Conservation (phyloP, 2,888 invertebrate species). For the Campoplex capitator region DNA sequence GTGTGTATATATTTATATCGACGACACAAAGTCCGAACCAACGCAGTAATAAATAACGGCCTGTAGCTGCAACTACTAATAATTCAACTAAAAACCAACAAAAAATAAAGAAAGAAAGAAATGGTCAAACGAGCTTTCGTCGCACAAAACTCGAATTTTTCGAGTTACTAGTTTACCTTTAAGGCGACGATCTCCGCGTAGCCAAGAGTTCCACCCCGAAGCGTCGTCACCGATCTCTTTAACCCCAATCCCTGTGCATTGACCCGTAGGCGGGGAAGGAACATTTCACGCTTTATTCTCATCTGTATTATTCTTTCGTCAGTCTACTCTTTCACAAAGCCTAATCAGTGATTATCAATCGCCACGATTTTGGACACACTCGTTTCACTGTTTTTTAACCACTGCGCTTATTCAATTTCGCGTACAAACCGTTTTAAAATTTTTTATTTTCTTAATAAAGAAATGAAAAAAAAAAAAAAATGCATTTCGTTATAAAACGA, state of each 20-base stretch:
- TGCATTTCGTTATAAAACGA: not conserved
- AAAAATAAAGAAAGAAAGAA: conserved; percentile 24
- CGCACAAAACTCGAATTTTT: conserved; percentile 7
- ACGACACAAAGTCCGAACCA: conserved; percentile 58
- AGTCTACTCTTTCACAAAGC: conserved; percentile 23
- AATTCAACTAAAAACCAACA: conserved; percentile 59
- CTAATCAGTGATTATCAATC: conserved; percentile 6
- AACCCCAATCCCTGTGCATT: conserved; percentile 89
- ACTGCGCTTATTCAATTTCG: not conserved
- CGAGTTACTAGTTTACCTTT: conserved; percentile 89
- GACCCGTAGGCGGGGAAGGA: conserved; percentile 83
- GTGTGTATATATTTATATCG: conserved; percentile 46
- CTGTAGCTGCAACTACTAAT: conserved; percentile 67
- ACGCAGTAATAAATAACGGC: conserved; percentile 69
- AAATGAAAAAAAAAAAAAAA: not conserved
- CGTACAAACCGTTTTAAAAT: not conserved
- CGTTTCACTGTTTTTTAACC: conserved; percentile 15
- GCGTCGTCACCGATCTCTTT: conserved; percentile 96
- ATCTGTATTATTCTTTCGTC: conserved; percentile 34
- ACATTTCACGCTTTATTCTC: conserved; percentile 77
- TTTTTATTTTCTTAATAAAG: not conserved
- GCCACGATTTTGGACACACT: not conserved
- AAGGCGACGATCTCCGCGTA: conserved; percentile 98
- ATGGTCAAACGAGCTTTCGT: conserved; percentile 63
- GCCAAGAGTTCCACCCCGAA: conserved; percentile 94